phyloP scores from a whole-genome alignment of 2,113 vertebrate genomes.

The Carlito syrichta region DNA sequence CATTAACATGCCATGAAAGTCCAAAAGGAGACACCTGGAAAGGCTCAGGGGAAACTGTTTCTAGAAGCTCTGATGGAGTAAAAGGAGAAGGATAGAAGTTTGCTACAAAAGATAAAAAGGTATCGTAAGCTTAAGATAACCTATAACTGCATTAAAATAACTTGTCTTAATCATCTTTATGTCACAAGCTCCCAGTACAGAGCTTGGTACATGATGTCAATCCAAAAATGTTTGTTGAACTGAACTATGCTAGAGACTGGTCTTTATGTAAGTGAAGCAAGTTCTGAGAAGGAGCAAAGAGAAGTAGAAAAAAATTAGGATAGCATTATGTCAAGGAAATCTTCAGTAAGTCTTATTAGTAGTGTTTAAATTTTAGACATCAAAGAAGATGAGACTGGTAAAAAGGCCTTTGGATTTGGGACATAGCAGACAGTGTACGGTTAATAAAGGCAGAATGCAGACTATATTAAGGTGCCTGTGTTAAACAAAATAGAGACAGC shows the following conservation, averaged over 20 bases:
- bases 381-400: not conserved
- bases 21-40: not conserved
- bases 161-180: not conserved
- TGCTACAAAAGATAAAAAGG: constrained; percentile 21
- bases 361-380: not conserved
- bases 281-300: not conserved
- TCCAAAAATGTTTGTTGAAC: not conserved
- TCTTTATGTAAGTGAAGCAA: not conserved
- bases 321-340: not conserved
- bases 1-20: not conserved
- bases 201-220: not conserved
- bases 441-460: not conserved
- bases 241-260: not conserved
- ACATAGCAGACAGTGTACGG: not conserved
- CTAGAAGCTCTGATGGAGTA: not conserved
- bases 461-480: not conserved
- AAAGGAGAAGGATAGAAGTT: constrained; percentile 14
- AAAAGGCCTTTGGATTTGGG: not conserved
- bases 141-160: not conserved
- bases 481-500: constrained; percentile 5
- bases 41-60: constrained; percentile 3
- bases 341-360: not conserved
- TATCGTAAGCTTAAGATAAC: not conserved
- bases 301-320: not conserved
- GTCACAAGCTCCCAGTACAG: not conserved